Base-by-base conservation (phyloP, 2,113 vertebrate genomes). In the Pelodiscus sinensis region DNA sequence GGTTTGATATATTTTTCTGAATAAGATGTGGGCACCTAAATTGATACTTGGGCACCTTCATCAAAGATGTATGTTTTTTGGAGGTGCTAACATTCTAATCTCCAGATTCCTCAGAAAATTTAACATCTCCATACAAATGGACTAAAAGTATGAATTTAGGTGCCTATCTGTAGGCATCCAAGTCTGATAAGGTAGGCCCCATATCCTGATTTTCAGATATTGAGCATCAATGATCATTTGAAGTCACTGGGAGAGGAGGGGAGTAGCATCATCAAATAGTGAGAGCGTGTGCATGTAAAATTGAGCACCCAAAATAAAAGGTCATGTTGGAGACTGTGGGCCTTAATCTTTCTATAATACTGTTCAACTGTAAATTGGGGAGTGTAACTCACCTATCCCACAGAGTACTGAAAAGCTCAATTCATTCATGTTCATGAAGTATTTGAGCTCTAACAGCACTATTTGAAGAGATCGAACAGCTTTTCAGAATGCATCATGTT, bases 171-270 rank as follows among this genome's bases (percentile, higher is more conserved):
- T 88, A 78, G 12, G 12, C 65, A 86, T 27, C 85, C 2, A 19
- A 19, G 35, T 90, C 60, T 58, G 52, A 50, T 90, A 94, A 78
- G 84, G 82, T 55, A 62, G n/a, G 65, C 15, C 51, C 56, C 2
- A 77, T 35, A 85, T 68, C 1, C 60, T 52, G 5, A 56, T 92
- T 92, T 94, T 85, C 73, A 93, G 19, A 65, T 0, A 71, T 6
- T 8, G 2, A 85, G 18, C 51, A 88, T 62, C 62, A 38, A 12
- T 15, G 62, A 44, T 10, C 5, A 50, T 73, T 71, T 77, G 29
- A 84, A 83, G 16, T 60, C 27, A 77, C 15, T 50, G 9, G 16
- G 24, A 79, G 24, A 57, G 7, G 15, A 16, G 31, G 6, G 8
- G 15, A 14, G 62, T 11, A 87, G 18, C 3, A 65, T 1, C 25